Base-by-base conservation (phyloP, 2,797 vertebrate species). In the Sebastes kiyomatsui region DNA sequence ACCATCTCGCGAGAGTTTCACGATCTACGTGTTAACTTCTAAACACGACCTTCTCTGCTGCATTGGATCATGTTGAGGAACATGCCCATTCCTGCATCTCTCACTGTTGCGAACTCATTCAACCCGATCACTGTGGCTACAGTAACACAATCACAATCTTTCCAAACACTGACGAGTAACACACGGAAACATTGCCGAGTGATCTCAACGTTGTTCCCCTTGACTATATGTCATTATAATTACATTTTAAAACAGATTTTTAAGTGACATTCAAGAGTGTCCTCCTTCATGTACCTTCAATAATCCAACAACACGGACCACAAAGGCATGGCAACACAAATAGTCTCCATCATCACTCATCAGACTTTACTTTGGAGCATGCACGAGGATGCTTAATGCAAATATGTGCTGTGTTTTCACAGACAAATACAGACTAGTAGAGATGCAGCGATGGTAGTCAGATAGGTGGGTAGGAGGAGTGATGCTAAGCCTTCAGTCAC, bases 341-440 rank as follows among this genome's bases (percentile, higher is more conserved):
- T 65, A 67, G 61, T 30, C 81, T 65, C 46, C 60, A 35, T 32
- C 33, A 74, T 88, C 87, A 77, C 25, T 85, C 86, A 77, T 81
- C 82, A 67, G 46, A 62, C 38, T 46, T 73, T 8, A 83, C 77
- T 87, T 74, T 67, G 54, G 72, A 82, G 77, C 67, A 80, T 49
- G 73, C 6, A 14, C 20, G 9, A 22, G 25, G 25, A 75, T 78
- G 69, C 28, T 77, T 71, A 56, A 79, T 79, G 52, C 75, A 82
- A 87, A 46, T 77, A 87, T 90, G 82, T 46, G 64, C 42, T 12
- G n/a, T 73, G 59, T 84, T 87, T 83, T 84, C 76, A 58, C 30
- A 75, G 79, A 72, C 84, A 75, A 60, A 84, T 89, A 80, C 90
- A 85, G 88, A 92, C 83, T n/a, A 72, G 85, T 22, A 72, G 68